Conservation (phyloP, 2,888 invertebrate species). For the Didymodactylos carnosus region DNA sequence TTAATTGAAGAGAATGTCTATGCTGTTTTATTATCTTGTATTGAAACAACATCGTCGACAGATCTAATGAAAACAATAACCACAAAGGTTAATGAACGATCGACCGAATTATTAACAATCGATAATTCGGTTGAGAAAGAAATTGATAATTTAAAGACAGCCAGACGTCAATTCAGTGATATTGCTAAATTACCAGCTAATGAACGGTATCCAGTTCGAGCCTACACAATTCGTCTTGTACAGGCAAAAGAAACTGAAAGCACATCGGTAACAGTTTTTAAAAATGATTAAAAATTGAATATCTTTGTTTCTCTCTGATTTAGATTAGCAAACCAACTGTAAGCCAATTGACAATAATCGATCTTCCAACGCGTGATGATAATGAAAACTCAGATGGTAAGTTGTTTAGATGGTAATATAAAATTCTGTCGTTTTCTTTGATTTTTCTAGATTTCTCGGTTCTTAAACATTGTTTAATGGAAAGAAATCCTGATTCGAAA, state of each 20-base stretch:
- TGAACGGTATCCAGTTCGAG: background rate
- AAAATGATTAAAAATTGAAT: no score
- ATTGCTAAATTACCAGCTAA: background rate
- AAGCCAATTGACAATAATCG: background rate
- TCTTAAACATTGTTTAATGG: no score
- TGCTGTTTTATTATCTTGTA: background rate
- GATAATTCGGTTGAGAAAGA: background rate
- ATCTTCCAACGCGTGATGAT: background rate
- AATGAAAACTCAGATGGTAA: background rate
- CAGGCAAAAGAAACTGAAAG: background rate
- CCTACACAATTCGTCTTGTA: background rate
- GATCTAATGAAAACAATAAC: background rate
- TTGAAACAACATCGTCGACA: background rate
- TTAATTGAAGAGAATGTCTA: background rate
- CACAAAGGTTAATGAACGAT: no score
- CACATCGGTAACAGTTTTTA: background rate
- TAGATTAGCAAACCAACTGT: background rate
- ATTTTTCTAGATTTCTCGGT: background rate
- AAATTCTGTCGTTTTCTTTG: background rate
- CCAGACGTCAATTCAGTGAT: background rate
- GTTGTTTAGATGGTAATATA: no score
- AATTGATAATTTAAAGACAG: background rate
- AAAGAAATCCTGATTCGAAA: no score
- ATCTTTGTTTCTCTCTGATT: background rate
- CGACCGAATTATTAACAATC: no score